Conservation (phyloP, 2,113 vertebrate species). For the Synodontis membranacea region DNA sequence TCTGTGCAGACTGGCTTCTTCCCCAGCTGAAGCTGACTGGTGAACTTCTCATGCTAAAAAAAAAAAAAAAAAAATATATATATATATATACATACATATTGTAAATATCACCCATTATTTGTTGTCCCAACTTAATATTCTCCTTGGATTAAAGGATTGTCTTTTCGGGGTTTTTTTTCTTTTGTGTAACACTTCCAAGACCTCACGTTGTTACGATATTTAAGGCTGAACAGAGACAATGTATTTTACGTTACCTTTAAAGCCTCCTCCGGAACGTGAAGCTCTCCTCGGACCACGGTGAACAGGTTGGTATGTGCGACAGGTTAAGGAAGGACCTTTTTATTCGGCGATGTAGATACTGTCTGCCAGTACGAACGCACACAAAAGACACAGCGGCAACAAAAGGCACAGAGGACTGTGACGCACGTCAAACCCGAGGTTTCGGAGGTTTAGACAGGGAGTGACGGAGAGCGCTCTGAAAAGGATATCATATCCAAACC, state of each 20-base stretch:
- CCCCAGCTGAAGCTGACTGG: conserved; percentile 91
- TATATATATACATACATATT: not conserved
- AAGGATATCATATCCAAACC: conserved; percentile 99
- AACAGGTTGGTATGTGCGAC: conserved; percentile 96
- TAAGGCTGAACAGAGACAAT: not conserved
- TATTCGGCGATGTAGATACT: not conserved
- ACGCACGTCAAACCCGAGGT: not conserved
- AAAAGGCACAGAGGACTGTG: conserved; percentile 12
- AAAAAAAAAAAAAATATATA: not conserved
- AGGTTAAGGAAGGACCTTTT: conserved; percentile 72
- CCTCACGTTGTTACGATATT: not conserved
- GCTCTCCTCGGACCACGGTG: conserved; percentile 92
- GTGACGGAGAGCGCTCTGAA: conserved; percentile 28
- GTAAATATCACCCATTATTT: not conserved
- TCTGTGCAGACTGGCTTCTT: conserved; percentile 84
- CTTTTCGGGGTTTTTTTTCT: no score
- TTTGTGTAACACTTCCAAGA: not conserved
- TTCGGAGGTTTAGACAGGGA: not conserved
- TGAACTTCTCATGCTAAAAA: conserved; percentile 83
- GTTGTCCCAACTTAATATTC: not conserved
- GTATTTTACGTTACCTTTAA: conserved; percentile 84
- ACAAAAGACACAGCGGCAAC: conserved; percentile 14
- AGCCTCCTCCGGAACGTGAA: conserved; percentile 96
- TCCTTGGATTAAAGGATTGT: not conserved
- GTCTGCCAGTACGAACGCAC: not conserved